phyloP scores from a whole-genome alignment of 1,140 invertebrate species.

The Drosophila tristis region DNA sequence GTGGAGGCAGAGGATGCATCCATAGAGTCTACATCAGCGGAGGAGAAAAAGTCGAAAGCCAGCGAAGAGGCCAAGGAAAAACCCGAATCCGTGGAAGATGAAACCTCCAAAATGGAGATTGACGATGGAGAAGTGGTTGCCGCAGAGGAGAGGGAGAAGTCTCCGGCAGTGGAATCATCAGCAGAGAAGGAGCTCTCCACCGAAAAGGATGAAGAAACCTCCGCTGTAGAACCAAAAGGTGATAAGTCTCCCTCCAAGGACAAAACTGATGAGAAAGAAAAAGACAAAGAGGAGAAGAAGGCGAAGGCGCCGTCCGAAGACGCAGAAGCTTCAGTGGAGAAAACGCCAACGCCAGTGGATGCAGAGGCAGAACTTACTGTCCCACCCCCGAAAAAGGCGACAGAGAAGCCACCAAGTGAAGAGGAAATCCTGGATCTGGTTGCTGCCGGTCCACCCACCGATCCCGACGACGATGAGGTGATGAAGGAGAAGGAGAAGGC shows the following conservation, averaged over 20 bases:
- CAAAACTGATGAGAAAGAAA: constrained; percentile 45
- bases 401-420: constrained; percentile 51
- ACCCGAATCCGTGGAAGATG: background rate
- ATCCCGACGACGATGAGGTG: constrained; percentile 81
- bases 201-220: constrained; percentile 47
- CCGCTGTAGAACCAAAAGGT: constrained; percentile 55
- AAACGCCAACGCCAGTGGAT: constrained; percentile 16
- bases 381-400: constrained; percentile 42
- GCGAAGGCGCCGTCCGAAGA: constrained; percentile 35
- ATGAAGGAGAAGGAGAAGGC: constrained; percentile 85
- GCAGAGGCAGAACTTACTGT: constrained; percentile 24
- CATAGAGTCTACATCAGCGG: constrained; percentile 12
- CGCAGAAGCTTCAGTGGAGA: constrained; percentile 26
- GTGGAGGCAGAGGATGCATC: background rate
- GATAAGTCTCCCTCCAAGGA: constrained; percentile 28
- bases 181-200: background rate
- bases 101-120: constrained; percentile 24
- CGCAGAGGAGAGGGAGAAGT: constrained; percentile 1
- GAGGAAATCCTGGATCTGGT: constrained; percentile 73
- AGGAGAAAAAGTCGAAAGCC: constrained; percentile 10
- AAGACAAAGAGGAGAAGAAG: background rate
- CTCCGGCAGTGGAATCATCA: constrained; percentile 9
- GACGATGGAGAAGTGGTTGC: constrained; percentile 21
- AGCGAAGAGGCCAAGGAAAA: constrained; percentile 17
- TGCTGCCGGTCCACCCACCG: constrained; percentile 48